Conservation (phyloP, 37 sponge, comb jelly and placozoan species). For the Cladorhizidae sp. region DNA sequence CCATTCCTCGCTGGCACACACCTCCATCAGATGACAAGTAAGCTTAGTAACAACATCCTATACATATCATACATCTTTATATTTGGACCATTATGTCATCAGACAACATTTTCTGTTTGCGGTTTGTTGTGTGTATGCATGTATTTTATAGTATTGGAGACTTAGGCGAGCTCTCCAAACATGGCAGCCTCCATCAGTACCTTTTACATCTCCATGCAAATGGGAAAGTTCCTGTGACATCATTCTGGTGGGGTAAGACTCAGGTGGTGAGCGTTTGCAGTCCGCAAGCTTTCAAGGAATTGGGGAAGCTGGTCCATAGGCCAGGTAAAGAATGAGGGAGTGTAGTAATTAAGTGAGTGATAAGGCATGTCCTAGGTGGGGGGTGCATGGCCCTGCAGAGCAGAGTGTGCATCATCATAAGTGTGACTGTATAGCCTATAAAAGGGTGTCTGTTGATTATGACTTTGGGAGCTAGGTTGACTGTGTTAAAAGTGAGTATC, state of each 20-base stretch:
- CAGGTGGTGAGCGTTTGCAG: slow-evolving; percentile 79
- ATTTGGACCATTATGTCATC: too few species aligned
- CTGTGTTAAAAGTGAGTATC: too few species aligned
- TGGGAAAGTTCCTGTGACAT: slow-evolving; percentile 66
- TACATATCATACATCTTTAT: too few species aligned
- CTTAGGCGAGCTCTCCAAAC: slow-evolving; percentile 33
- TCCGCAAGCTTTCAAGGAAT: slow-evolving; percentile 79
- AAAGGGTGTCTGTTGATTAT: too few species aligned
- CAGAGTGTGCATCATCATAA: too few species aligned
- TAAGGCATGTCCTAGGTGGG: too few species aligned
- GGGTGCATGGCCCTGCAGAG: too few species aligned
- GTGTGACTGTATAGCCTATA: too few species aligned
- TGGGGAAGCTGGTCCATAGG: slow-evolving; percentile 59
- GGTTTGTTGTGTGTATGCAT: not conserved
- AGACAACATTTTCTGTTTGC: too few species aligned
- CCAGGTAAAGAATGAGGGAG: slow-evolving; percentile 46
- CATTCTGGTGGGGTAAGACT: slow-evolving; percentile 72
- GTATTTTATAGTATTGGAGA: slow-evolving; percentile 6
- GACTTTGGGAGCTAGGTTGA: too few species aligned
- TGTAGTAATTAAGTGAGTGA: too few species aligned
- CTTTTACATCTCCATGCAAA: slow-evolving; percentile 74
- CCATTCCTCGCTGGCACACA: not conserved
- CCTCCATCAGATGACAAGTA: not conserved
- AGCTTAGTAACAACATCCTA: too few species aligned
- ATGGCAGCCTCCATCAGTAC: slow-evolving; percentile 89